phyloP scores from a whole-genome alignment of 2,888 invertebrate genomes.

The Hydropsyche betteni region DNA sequence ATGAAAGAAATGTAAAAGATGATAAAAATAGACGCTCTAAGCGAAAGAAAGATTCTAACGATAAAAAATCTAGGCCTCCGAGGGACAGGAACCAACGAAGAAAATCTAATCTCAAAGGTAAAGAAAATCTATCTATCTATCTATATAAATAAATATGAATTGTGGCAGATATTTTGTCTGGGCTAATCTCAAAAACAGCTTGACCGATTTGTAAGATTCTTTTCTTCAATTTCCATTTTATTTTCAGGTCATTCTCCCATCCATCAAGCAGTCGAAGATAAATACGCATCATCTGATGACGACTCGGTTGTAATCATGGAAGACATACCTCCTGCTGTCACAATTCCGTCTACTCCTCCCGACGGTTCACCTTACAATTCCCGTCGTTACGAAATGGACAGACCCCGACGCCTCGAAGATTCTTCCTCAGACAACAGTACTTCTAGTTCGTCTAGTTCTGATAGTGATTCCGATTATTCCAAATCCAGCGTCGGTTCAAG shows the following conservation, averaged over 20 bases:
- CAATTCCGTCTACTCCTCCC: slow-evolving; percentile 35
- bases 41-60: slow-evolving; percentile 35
- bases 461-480: slow-evolving; percentile 32
- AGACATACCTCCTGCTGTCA: slow-evolving; percentile 42
- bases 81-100: slow-evolving; percentile 20
- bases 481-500: slow-evolving; percentile 24
- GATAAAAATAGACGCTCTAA: neutral
- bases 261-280: neutral
- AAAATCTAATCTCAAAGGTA: slow-evolving; percentile 31
- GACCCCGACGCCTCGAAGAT: slow-evolving; percentile 44
- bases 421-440: slow-evolving; percentile 37
- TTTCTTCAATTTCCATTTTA: neutral
- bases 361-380: slow-evolving; percentile 26
- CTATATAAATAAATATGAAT: too few species aligned
- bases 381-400: slow-evolving; percentile 16
- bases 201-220: too few species aligned
- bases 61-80: slow-evolving; percentile 3
- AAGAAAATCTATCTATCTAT: too few species aligned
- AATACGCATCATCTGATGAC: slow-evolving; percentile 43
- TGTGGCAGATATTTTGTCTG: too few species aligned
- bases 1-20: slow-evolving; percentile 14
- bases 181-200: too few species aligned
- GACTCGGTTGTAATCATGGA: slow-evolving; percentile 49
- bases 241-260: slow-evolving; percentile 17
- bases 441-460: slow-evolving; percentile 36